These are phyloP conservation scores for Alsophila aescularia DNA, from an alignment of 2,888 invertebrate genomes.

Conservation along the genomic window DNA sequence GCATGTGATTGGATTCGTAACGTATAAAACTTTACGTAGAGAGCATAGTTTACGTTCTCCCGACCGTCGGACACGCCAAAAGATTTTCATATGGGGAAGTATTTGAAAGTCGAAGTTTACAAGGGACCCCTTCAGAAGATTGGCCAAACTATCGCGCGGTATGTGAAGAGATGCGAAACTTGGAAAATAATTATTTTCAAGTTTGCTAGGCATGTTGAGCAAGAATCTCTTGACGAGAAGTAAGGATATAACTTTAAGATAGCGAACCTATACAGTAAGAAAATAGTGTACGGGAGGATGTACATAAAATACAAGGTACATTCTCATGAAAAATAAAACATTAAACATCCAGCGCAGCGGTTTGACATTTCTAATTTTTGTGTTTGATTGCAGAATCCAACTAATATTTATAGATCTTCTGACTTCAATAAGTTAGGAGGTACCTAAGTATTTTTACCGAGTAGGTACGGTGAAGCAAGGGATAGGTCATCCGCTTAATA, in stretches of 20 bases:
- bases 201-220: conserved; percentile 25
- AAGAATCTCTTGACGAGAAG: conserved; percentile 17
- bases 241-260: conserved; percentile 4
- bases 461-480: no score
- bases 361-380: no score
- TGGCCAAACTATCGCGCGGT: conserved; percentile 25
- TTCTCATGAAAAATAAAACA: no score
- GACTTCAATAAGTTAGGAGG: no score
- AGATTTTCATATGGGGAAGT: conserved; percentile 40
- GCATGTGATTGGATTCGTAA: conserved; percentile 70
- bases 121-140: conserved; percentile 22
- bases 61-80: conserved; percentile 38
- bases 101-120: conserved; percentile 35
- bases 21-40: conserved; percentile 70
- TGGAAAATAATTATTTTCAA: conserved; percentile 28
- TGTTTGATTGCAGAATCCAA: no score
- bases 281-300: no score
- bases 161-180: conserved; percentile 21
- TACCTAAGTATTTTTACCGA: no score
- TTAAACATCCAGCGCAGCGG: no score
- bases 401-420: no score
- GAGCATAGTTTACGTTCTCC: conserved; percentile 64
- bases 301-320: no score
- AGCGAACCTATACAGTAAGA: no score
- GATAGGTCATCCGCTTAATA: no score